Base-by-base conservation (phyloP, 2,113 vertebrate genomes). In the Gavia stellata region DNA sequence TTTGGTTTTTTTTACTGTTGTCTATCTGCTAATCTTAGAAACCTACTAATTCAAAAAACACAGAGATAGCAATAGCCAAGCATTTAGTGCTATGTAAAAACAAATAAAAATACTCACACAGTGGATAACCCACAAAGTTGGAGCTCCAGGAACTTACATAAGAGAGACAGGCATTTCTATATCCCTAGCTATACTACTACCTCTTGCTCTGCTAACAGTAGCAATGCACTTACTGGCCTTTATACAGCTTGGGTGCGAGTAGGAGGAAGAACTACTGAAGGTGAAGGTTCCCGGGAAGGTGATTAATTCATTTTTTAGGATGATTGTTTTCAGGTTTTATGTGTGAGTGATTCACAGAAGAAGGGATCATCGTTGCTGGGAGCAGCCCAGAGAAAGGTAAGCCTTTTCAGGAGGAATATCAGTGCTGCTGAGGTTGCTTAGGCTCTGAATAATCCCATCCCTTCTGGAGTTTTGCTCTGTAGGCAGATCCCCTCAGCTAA, bases 71-170 rank as follows among this genome's bases (percentile, higher is more conserved):
- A 90, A 58, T 3, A 92, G 8, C 13, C 12, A 65, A 70, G 1
- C 19, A 52, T 33, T 65, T 70, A 77, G 10, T 0, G 2, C 23
- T 33, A 77, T 3, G 1, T 70, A n/a, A 86, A 83, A 81, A 42
- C 9, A 65, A 85, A 47, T 12, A 53, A 38, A 92, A 81, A 40
- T 9, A 31, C 16, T 50, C 19, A 36, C 12, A 4, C 6, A 14
- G 4, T 5, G 1, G 6, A 14, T 17, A 90, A 75, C 2, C 7
- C 33, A 58, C 18, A 12, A 55, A 71, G 10, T 3, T 28, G 2
- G 2, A 34, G 1, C 16, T n/a, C 8, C 5, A n/a, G 4, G 4
- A 52, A 1, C 4, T 5, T 6, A 3, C 0, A 0, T 2, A 1
- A 61, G 0, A 33, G 1, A 28, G 25, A 0, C 3, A 18, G 0